phyloP scores from a whole-genome alignment of 1,140 invertebrate species.

The Brachionus asplanchnoidis region DNA sequence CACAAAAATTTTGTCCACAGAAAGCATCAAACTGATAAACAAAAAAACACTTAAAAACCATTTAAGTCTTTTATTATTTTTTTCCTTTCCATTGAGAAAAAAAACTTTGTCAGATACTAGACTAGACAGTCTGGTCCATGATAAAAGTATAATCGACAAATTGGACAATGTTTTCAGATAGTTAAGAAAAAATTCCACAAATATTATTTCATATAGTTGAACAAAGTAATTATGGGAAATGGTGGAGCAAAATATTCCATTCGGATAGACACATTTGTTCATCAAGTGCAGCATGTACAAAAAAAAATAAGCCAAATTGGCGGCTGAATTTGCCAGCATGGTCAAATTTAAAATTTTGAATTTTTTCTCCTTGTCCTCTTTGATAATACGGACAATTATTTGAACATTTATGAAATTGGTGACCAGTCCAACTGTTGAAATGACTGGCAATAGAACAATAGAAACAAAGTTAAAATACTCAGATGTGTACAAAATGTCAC shows the following conservation, averaged over 20 bases:
- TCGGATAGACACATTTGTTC: neutral
- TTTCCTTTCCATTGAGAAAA: neutral
- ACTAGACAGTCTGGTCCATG: neutral
- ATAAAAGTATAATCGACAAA: neutral
- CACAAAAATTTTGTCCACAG: neutral
- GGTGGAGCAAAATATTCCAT: neutral
- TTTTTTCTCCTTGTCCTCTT: neutral
- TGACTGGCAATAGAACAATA: neutral
- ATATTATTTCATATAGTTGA: neutral
- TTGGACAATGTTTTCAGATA: neutral
- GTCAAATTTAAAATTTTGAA: neutral
- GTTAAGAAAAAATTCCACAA: neutral
- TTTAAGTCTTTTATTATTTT: neutral
- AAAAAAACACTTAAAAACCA: neutral
- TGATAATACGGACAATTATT: neutral
- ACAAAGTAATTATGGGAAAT: neutral
- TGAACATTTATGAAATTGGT: neutral
- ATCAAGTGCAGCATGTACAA: neutral
- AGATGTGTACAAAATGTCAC: neutral
- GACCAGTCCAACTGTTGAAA: neutral
- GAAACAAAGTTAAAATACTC: neutral
- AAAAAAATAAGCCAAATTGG: neutral
- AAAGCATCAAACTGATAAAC: neutral
- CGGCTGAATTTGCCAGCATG: neutral
- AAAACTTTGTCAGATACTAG: neutral